Evolutionary conservation across 2,797 vertebrate species (phyloP).

Genomic region (Linurgus olivaceus): DNA sequence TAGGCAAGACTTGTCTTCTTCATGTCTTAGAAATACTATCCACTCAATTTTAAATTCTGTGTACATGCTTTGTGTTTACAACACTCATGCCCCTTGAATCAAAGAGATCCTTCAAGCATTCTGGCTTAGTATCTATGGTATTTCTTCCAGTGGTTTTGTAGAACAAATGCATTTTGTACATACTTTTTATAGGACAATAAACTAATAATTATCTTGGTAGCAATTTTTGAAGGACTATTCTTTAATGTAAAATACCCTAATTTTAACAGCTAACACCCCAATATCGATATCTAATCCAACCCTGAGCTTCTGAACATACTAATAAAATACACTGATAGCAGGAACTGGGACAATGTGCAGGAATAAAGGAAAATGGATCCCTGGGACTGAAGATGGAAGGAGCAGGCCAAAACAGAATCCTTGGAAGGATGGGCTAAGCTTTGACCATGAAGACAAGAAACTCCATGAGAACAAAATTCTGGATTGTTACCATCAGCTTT

Average conservation of each 20-base stretch:
- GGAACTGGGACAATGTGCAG: not conserved
- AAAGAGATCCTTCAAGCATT: not conserved
- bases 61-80: not conserved
- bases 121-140: accelerated
- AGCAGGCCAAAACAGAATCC: not conserved
- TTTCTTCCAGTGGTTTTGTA: not conserved
- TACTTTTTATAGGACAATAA: not conserved
- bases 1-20: not conserved
- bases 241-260: not conserved
- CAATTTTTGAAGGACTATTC: not conserved
- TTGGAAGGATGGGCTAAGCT: not conserved
- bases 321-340: not conserved
- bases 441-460: not conserved
- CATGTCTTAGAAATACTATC: not conserved
- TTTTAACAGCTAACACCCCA: not conserved
- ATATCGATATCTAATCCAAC: not conserved
- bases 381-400: not conserved
- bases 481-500: not conserved
- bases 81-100: not conserved
- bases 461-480: not conserved
- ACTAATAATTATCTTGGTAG: not conserved
- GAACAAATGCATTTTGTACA: not conserved
- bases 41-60: not conserved
- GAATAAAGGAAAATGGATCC: not conserved
- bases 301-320: not conserved